These are phyloP conservation scores for Phaonia tiefii DNA, from an alignment of 2,888 invertebrate genomes.

Conservation along the genomic window DNA sequence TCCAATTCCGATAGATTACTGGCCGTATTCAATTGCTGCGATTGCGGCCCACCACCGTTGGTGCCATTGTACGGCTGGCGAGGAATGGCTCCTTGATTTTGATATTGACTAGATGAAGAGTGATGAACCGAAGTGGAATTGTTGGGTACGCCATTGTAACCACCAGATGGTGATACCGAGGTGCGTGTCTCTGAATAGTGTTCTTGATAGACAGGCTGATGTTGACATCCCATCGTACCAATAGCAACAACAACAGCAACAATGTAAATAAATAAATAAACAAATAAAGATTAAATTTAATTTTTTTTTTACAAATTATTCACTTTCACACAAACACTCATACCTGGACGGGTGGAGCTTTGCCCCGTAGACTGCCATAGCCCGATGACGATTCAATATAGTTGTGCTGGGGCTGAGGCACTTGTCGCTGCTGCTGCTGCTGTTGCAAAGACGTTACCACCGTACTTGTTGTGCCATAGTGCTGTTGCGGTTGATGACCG, in stretches of 20 bases:
- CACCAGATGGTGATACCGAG: constrained; percentile 70
- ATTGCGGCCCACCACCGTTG: constrained; percentile 32
- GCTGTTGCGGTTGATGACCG: constrained; percentile 75
- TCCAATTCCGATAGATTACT: constrained; percentile 95
- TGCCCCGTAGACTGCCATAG: constrained; percentile 90
- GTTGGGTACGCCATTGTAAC: constrained; percentile 63
- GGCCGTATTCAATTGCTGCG: constrained; percentile 72
- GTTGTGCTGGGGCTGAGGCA: constrained; percentile 57
- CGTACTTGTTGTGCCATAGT: constrained; percentile 71
- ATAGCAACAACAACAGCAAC: constrained; percentile 27
- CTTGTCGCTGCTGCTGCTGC: constrained; percentile 68
- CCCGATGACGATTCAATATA: constrained; percentile 79
- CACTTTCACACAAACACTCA: constrained; percentile 2
- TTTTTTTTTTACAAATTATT: background rate
- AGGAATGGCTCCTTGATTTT: constrained; percentile 76
- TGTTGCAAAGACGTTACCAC: constrained; percentile 77
- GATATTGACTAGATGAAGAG: constrained; percentile 72
- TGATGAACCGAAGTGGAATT: constrained; percentile 27
- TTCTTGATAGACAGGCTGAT: constrained; percentile 77
- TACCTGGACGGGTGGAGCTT: constrained; percentile 78
- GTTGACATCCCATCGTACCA: background rate
- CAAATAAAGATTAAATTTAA: constrained; percentile 39
- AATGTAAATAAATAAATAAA: constrained; percentile 45
- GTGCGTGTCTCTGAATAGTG: constrained; percentile 77
- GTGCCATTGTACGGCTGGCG: constrained; percentile 71